Evolutionary conservation across 2,797 vertebrate genomes (phyloP), one percentile per base, ranked within the genome.

Genomic region (Gobionotothen gibberifrons): DNA sequence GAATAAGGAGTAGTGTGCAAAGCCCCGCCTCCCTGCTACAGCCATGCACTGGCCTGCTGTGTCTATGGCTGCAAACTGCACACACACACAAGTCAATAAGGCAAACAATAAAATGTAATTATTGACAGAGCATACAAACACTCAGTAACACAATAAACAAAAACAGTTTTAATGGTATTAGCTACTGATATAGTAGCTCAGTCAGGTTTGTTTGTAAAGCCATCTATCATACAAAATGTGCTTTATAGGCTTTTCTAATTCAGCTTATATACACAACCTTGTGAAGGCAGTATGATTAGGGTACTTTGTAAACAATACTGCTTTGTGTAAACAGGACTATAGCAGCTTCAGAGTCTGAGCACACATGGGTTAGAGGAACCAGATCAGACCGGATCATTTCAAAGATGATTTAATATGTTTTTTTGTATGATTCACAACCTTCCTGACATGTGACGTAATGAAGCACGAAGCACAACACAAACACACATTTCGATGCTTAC

Each of bases 1-100:
- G 83, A 96, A 95, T 88, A 99, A 94, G 61, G 97, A 98, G 90
- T 99, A 99, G 93, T 99, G 97, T 93, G 97, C 98, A 95, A 99
- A 98, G 79, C 98, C 98, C 90, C 96, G 97, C 79, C 96, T 96
- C 79, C 98, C 98, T 70, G 97, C 98, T 61, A 99, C 96, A 81
- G 97, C 97, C 91, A 99, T 95, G 93, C 96, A 98, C 90, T 98
- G 98, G 65, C 97, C 98, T 72, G 95, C 93, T 52, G 97, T 96
- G 93, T 99, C 97, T 87, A 99, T 98, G 81, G 97, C 97, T 91
- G 98, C 96, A 94, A 97, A 99, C 98, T 99, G 83, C 1, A 63
- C 58, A 83, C 16, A 64, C 62, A 54, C 40, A 56, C 10, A 53
- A 10, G 5, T 21, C 22, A 13, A 67, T 4, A 26, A 55, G 3